A percentile compares a stretch with the other conserved stretches of the same genome.
These are phyloP conservation scores for Machimus rusticus DNA, from an alignment of 2,888 invertebrate genomes.

Conservation along the genomic window DNA sequence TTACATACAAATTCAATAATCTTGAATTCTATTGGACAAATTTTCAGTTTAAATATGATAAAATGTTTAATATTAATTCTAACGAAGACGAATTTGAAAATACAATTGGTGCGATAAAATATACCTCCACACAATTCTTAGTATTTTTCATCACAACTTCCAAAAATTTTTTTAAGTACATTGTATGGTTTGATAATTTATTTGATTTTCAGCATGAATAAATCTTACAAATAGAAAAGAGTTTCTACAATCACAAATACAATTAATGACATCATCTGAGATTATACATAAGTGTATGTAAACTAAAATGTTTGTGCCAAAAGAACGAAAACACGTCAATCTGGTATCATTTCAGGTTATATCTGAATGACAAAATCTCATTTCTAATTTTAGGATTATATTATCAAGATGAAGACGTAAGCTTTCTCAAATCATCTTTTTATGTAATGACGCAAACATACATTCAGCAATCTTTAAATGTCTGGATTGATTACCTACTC, in stretches of 20 bases:
- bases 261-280: not conserved
- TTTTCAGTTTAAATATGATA: too few species aligned
- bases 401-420: not conserved
- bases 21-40: too few species aligned
- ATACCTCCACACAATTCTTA: not conserved
- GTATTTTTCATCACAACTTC: not conserved
- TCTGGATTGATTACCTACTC: conserved; percentile 1
- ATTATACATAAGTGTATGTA: not conserved
- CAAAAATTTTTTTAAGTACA: not conserved
- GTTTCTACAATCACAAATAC: not conserved
- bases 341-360: not conserved
- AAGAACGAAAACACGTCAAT: not conserved
- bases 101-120: not conserved
- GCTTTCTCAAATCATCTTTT: not conserved
- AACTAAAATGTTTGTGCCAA: not conserved
- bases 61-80: too few species aligned
- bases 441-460: not conserved
- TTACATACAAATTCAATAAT: too few species aligned
- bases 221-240: not conserved
- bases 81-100: not conserved
- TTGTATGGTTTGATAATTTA: not conserved
- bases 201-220: not conserved
- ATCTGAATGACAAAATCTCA: not conserved
- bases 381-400: not conserved
- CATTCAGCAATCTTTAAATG: not conserved